phyloP scores from a whole-genome alignment of 2,888 invertebrate genomes.

The Oithona nana region DNA sequence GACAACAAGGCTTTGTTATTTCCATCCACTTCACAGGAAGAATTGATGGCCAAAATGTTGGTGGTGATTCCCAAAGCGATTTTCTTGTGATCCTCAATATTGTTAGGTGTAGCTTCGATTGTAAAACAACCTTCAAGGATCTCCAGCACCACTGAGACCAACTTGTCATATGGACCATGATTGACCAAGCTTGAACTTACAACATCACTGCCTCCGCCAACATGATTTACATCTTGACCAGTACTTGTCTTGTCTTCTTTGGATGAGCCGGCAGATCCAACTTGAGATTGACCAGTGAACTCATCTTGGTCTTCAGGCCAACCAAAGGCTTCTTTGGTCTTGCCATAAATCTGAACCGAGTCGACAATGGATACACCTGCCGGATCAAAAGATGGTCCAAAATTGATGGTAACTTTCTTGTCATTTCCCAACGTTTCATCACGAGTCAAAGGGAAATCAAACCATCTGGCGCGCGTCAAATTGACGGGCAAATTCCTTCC shows the following conservation, averaged over 20 bases:
- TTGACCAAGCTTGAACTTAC: not conserved
- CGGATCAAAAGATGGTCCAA: conserved; percentile 67
- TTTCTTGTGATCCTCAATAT: conserved; percentile 26
- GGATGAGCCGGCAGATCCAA: not conserved
- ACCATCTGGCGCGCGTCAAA: conserved; percentile 67
- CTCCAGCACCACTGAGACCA: conserved; percentile 46
- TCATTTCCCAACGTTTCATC: conserved; percentile 84
- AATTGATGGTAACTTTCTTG: conserved; percentile 62
- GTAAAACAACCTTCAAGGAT: conserved; percentile 37
- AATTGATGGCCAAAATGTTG: conserved; percentile 44
- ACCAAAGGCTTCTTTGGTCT: conserved; percentile 82
- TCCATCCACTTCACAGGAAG: conserved; percentile 48
- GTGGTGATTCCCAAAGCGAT: conserved; percentile 46
- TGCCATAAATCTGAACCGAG: conserved; percentile 82
- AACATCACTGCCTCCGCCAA: too few relatives aligned
- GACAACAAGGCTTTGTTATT: conserved; percentile 64
- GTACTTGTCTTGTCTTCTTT: too few relatives aligned
- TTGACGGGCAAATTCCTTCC: conserved; percentile 52
- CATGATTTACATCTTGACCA: not conserved
- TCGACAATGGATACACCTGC: conserved; percentile 80
- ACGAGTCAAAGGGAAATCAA: conserved; percentile 77
- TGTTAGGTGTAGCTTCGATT: not conserved
- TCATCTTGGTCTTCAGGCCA: conserved; percentile 94
- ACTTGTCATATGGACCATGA: conserved; percentile 36
- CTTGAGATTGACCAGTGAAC: conserved; percentile 17